Evolutionary conservation across 1,140 invertebrate species (phyloP).

Genomic region (Armadillidium nasatum): DNA sequence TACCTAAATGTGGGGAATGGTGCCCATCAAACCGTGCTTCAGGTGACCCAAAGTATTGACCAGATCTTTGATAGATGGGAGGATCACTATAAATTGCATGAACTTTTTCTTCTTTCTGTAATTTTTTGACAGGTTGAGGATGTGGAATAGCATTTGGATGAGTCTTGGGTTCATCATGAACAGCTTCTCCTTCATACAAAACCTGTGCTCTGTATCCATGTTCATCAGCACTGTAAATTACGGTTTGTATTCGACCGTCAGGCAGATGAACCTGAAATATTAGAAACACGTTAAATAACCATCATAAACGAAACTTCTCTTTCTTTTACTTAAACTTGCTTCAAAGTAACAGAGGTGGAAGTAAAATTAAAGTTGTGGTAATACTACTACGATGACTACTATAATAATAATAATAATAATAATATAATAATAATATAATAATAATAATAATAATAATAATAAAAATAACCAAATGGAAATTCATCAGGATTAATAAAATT

Average conservation of each 20-base stretch:
- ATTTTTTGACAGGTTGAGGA: background rate
- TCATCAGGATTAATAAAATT: no score
- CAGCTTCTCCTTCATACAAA: constrained; percentile 37
- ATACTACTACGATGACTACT: no score
- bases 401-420: no score
- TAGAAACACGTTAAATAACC: no score
- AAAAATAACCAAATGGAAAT: no score
- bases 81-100: background rate
- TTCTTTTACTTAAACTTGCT: no score
- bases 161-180: background rate
- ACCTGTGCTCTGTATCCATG: constrained; percentile 43
- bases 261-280: constrained; percentile 34
- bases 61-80: background rate
- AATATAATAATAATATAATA: no score
- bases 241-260: constrained; percentile 44
- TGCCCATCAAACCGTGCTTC: background rate
- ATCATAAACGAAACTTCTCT: no score
- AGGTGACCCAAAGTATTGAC: background rate
- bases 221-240: constrained; percentile 43
- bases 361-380: no score
- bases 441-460: no score
- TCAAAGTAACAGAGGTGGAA: no score
- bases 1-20: background rate
- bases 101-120: background rate
- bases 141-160: background rate